A percentile compares a stretch with the other conserved stretches of the same genome.
Evolutionary conservation across 1,140 invertebrate genomes (phyloP).

Genomic region (Aphis craccivora): DNA sequence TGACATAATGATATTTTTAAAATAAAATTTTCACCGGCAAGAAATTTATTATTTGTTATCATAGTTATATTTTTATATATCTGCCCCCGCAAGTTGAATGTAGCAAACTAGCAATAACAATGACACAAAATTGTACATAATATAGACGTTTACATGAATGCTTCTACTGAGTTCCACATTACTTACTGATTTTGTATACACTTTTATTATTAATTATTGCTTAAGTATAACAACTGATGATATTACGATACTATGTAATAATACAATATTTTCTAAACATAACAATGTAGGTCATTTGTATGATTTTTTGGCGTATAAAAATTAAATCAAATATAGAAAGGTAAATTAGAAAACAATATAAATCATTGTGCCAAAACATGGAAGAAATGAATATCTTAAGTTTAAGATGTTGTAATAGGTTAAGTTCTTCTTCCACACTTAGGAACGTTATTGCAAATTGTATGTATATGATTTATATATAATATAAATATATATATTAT

Average conservation of each 20-base stretch:
- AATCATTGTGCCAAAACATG: not conserved
- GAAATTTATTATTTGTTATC: not conserved
- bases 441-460: not conserved
- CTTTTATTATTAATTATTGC: not conserved
- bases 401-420: not conserved
- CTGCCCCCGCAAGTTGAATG: not conserved
- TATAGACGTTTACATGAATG: not conserved
- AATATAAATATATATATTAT: not conserved
- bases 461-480: too few species aligned
- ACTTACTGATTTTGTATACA: not conserved
- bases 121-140: not conserved
- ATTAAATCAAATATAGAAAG: not conserved
- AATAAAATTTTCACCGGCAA: not conserved
- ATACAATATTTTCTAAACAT: not conserved
- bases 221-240: not conserved
- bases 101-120: not conserved
- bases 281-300: not conserved
- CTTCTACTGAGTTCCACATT: not conserved
- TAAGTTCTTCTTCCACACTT: not conserved
- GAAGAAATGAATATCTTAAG: not conserved
- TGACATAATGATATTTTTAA: not conserved
- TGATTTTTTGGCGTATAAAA: not conserved
- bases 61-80: not conserved
- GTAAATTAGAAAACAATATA: not conserved
- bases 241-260: not conserved